phyloP scores from a whole-genome alignment of 2,888 invertebrate genomes.

The Dorcus parallelipipedus region DNA sequence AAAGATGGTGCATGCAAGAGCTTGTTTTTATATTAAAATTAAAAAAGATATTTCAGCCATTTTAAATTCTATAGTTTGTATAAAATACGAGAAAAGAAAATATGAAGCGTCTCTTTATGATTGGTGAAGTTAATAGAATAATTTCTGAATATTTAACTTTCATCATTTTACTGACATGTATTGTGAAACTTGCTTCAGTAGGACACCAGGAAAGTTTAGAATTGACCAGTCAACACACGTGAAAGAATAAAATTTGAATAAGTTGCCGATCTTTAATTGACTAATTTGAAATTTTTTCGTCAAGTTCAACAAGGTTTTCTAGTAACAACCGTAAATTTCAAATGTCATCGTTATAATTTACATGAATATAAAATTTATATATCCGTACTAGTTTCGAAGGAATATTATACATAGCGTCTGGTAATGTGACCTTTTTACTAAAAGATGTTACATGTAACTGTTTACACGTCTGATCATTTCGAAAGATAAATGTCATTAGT shows the following conservation, averaged over 20 bases:
- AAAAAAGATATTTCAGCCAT: no score
- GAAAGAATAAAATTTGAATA: background rate
- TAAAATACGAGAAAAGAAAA: no score
- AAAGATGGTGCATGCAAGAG: no score
- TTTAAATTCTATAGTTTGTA: no score
- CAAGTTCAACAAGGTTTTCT: constrained; percentile 3
- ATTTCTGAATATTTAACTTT: background rate
- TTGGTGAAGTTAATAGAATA: no score
- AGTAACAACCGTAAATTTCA: constrained; percentile 7
- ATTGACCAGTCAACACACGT: background rate
- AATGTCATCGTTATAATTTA: constrained; percentile 11
- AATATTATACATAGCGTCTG: no score
- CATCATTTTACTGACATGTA: background rate
- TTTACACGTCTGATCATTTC: constrained; percentile 1
- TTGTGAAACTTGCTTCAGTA: background rate
- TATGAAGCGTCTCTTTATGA: no score
- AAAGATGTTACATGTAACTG: constrained; percentile 6
- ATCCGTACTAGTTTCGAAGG: no score
- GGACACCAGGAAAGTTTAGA: no score
- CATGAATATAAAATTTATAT: constrained; percentile 8
- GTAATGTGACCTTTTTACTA: constrained; percentile 1
- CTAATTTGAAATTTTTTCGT: background rate
- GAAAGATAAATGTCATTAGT: constrained; percentile 11
- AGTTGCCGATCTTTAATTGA: no score
- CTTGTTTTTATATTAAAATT: no score